These are phyloP conservation scores for Emydura subglobosa DNA, from an alignment of 2,113 vertebrate genomes.

Conservation along the genomic window DNA sequence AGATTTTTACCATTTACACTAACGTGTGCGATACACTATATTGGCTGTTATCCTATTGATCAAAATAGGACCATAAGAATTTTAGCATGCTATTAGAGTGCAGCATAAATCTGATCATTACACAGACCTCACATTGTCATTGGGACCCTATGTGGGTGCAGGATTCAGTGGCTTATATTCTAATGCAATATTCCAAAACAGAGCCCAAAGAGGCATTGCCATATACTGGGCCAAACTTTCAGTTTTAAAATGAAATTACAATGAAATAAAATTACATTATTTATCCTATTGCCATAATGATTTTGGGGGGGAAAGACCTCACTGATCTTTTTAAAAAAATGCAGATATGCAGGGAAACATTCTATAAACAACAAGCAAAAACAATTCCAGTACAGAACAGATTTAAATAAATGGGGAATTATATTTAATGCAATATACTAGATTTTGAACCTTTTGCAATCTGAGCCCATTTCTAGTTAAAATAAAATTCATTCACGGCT, in stretches of 20 bases:
- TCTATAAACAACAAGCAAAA: too few relatives aligned
- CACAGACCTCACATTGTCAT: too few relatives aligned
- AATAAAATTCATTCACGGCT: too few relatives aligned
- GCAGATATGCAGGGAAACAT: not conserved
- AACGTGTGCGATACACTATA: rapidly evolving
- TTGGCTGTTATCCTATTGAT: not conserved
- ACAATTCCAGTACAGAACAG: not conserved
- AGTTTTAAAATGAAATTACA: not conserved
- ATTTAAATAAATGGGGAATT: not conserved
- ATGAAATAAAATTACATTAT: too few relatives aligned
- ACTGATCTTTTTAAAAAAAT: not conserved
- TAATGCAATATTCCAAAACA: not conserved
- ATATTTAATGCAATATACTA: not conserved
- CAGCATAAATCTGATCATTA: too few relatives aligned
- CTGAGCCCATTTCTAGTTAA: too few relatives aligned
- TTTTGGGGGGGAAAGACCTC: too few relatives aligned
- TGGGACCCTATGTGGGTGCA: not conserved
- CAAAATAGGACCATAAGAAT: not conserved
- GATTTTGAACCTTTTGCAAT: too few relatives aligned
- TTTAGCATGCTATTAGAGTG: too few relatives aligned
- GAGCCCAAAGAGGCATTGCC: not conserved
- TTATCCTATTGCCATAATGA: too few relatives aligned
- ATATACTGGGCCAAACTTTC: not conserved
- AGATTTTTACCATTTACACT: not conserved
- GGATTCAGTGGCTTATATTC: not conserved